Base-by-base conservation (phyloP, 2,888 invertebrate species). In the Oscheius sp. region DNA sequence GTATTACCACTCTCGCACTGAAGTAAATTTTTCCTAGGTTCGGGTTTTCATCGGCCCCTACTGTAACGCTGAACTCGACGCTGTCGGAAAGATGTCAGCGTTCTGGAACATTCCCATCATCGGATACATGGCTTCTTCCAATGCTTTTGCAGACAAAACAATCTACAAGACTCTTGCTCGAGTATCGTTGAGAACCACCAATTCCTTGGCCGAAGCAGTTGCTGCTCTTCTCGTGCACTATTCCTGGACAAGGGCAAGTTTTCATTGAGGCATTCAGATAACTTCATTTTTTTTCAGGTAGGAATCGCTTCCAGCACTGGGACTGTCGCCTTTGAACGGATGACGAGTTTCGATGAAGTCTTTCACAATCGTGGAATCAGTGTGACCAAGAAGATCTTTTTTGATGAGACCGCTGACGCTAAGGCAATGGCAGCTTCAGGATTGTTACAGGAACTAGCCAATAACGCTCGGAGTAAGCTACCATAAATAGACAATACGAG, bases 41-140 rank as follows among this genome's bases (percentile, higher is more conserved):
- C 82, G 86, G 33, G 88, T 83, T 5, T 88, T 88, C 76, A 83
- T 88, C 59, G 88, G 88, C 13, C 88, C 88, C 4, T 88, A 88
- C 75, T 88, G 88, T 72, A 88, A 87, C 70, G 81, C 87, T 53
- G 74, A 74, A 51, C 37, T 74, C 4, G 74, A 76, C 35, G 88
- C 88, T 1, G 88, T 88, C n/a, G 81, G 84, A 3, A 88, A 88
- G 71, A 88, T 88, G 88, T 84, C 87, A 0, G 79, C 88, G 0
- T 88, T 84, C 75, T 88, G 88, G 87, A 88, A 88, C 74, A 80
- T 88, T 60, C 88, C 88, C 2, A 84, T 88, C 53, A 79, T 88
- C 55, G 88, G 88, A 33, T 88, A 88, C 79, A 88, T 88, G 85
- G 85, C 88, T 9, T 85, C 88, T 10, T 84, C 79, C 35, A 88